Conservation (phyloP, 2,113 vertebrate species). For the Emydura subglobosa region DNA sequence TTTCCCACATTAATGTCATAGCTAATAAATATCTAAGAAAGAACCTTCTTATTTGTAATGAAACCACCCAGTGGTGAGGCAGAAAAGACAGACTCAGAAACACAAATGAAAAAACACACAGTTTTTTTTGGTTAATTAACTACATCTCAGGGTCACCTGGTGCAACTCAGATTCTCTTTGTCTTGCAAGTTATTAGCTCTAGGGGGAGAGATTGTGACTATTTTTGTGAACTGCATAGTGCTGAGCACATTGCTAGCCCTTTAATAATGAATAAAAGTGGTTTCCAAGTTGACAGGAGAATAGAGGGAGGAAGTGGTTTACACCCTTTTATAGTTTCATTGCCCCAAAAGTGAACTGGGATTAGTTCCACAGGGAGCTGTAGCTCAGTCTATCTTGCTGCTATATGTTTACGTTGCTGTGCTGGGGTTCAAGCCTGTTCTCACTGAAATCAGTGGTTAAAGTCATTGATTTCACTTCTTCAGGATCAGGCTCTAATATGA, state of each 20-base stretch:
- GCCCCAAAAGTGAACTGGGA: constrained; percentile 42
- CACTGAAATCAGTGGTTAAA: constrained; percentile 5
- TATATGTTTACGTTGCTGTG: neutral
- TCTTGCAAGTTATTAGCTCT: constrained; percentile 20
- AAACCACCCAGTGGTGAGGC: neutral
- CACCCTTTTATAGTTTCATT: constrained; percentile 34
- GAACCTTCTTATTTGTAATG: neutral
- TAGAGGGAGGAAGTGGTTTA: constrained; percentile 3
- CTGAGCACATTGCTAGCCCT: neutral
- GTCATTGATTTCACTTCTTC: neutral
- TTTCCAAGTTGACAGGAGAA: neutral
- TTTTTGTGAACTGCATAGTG: neutral
- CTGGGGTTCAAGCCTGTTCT: constrained; percentile 20
- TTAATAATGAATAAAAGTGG: neutral
- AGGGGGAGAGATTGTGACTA: neutral
- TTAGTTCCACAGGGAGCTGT: neutral
- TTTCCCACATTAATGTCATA: neutral
- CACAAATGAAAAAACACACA: neutral
- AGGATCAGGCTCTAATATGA: neutral
- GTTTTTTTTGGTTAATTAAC: neutral
- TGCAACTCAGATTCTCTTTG: accelerated
- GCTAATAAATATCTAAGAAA: neutral
- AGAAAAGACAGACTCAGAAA: neutral
- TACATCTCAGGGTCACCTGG: neutral
- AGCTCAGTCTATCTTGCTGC: constrained; percentile 31